Percentiles rank a stretch among this genome's conserved stretches.
Evolutionary conservation across 2,113 vertebrate species (phyloP).

Genomic region (Zingel zingel): DNA sequence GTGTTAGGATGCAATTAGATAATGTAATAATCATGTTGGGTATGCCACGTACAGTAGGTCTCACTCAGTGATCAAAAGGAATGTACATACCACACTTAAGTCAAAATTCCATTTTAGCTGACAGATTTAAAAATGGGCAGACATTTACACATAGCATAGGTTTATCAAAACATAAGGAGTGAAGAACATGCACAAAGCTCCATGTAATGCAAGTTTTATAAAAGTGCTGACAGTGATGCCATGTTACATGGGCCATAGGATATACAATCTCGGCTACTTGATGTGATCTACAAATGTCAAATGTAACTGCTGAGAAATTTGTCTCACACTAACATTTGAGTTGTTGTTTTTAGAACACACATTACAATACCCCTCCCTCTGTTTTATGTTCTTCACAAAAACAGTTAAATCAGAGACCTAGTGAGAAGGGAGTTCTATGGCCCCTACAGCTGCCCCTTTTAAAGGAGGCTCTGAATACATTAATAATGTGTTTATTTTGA

Average conservation of each 20-base stretch:
- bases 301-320: not conserved
- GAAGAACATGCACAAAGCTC: not conserved
- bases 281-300: not conserved
- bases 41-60: constrained; percentile 40
- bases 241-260: not conserved
- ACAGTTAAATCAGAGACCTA: constrained; percentile 18
- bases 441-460: constrained; percentile 51
- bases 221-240: not conserved
- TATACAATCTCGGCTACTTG: not conserved
- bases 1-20: constrained; percentile 66
- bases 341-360: not conserved
- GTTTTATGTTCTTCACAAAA: constrained; percentile 25
- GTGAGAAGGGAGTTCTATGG: constrained; percentile 16
- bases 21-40: constrained; percentile 73
- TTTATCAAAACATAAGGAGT: not conserved
- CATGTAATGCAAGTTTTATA: not conserved
- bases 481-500: constrained; percentile 76
- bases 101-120: constrained; percentile 7
- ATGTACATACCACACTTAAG: constrained; percentile 2
- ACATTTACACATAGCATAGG: not conserved
- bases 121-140: not conserved
- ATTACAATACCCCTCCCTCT: not conserved
- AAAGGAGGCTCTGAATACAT: constrained; percentile 66
- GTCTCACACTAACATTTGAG: not conserved
- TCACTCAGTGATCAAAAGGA: constrained; percentile 41